phyloP scores from a whole-genome alignment of 2,113 vertebrate genomes.

The Uropsilus gracilis region DNA sequence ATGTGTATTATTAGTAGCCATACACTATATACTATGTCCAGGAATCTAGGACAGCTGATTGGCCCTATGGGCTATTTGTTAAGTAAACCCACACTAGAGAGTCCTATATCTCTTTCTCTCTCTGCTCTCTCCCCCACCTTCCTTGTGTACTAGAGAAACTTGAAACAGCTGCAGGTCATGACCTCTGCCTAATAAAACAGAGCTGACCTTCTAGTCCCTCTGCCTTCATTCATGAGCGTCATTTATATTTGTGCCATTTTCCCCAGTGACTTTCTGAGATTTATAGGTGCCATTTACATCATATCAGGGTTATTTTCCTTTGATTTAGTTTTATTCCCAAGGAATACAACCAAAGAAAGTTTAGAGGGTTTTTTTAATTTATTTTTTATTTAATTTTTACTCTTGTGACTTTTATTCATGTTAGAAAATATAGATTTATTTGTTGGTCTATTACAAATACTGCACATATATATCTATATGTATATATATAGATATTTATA shows the following conservation, averaged over 20 bases:
- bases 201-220: conserved; percentile 69
- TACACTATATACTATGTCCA: accelerated
- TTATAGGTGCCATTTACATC: conserved; percentile 65
- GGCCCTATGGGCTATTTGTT: no score
- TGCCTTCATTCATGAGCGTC: conserved; percentile 55
- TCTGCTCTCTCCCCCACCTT: not conserved
- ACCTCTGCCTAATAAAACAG: conserved; percentile 37
- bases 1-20: not conserved
- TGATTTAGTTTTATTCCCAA: conserved; percentile 26
- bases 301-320: conserved; percentile 36
- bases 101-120: not conserved
- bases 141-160: conserved; percentile 32
- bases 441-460: no score
- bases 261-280: conserved; percentile 51
- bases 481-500: no score
- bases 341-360: not conserved
- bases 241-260: conserved; percentile 54
- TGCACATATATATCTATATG: no score
- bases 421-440: no score
- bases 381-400: no score
- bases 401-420: no score
- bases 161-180: conserved; percentile 39
- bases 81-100: not conserved
- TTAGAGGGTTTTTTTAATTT: no score
- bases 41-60: not conserved